Base-by-base conservation (phyloP, 2,888 invertebrate species). In the Plagodis dolabraria region DNA sequence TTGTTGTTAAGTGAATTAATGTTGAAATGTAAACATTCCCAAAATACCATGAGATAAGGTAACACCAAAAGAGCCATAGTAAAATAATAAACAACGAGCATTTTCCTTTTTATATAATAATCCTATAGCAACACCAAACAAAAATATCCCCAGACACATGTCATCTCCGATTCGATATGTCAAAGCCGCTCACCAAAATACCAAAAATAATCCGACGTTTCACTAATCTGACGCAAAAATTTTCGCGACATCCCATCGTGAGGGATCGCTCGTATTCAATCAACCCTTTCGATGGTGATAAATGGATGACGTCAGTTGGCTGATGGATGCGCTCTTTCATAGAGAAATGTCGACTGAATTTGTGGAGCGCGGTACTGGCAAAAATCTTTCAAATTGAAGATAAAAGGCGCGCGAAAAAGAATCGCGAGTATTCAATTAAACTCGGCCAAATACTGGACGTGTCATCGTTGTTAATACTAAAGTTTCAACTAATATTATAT, bases 201-300 rank as follows among this genome's bases (percentile, higher is more conserved):
- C 45, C 53, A 48, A 47, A 68, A 74, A 70, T 71, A 67, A 69
- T 60, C 62, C 62, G 54, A 59, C 61, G 58, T 75, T 77, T 72
- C 69, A 69, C 64, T 70, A 70, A 71, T 75, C 70, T 69, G 64
- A 70, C 71, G 67, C 70, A 74, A 76, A 74, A 74, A 70, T 75
- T 73, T 69, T 74, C 69, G 72, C 72, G 80, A 82, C 77, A 76
- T 71, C 68, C 74, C 71, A 77, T 70, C 75, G 76, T 71, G 75
- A 77, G 71, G 76, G 80, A 80, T 84, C 77, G 80, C 71, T 79
- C 76, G 79, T 83, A 86, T 82, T 84, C 85, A 82, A 85, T 85
- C 82, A 87, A 85, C 84, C 86, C 85, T 77, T 85, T 83, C 82
- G 80, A 83, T 85, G 76, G 76, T 87, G 86, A 87, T 87, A 85